phyloP scores from a whole-genome alignment of 2,113 vertebrate species.

The Cyprinodon tularosa region DNA sequence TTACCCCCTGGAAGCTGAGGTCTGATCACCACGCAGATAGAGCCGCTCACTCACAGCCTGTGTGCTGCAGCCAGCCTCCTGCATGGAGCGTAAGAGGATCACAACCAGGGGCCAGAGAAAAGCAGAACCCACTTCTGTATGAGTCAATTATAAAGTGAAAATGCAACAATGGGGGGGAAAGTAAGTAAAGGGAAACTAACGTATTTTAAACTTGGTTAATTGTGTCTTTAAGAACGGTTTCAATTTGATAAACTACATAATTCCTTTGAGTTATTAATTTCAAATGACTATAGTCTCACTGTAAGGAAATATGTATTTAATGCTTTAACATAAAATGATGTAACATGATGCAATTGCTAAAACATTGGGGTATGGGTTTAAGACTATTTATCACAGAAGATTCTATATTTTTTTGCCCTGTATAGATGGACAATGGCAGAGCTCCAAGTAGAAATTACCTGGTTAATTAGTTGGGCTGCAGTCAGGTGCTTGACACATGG shows the following conservation, averaged over 20 bases:
- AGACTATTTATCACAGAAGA: background rate
- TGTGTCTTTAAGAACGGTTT: background rate
- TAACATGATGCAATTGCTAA: too few species aligned
- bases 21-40: constrained; percentile 75
- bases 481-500: background rate
- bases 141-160: constrained; percentile 39
- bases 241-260: background rate
- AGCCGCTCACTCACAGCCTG: constrained; percentile 69
- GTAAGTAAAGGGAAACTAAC: background rate
- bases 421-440: background rate
- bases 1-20: constrained; percentile 77
- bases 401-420: background rate
- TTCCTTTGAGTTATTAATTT: background rate
- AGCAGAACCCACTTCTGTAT: constrained; percentile 35
- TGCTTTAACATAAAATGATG: background rate
- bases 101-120: constrained; percentile 44
- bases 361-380: background rate
- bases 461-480: background rate
- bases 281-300: background rate
- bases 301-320: background rate
- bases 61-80: constrained; percentile 56
- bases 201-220: background rate
- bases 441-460: background rate
- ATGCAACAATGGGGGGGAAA: background rate
- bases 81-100: constrained; percentile 54